Conservation (phyloP, 2,113 vertebrate species). For the Andinoacara biseriatus region DNA sequence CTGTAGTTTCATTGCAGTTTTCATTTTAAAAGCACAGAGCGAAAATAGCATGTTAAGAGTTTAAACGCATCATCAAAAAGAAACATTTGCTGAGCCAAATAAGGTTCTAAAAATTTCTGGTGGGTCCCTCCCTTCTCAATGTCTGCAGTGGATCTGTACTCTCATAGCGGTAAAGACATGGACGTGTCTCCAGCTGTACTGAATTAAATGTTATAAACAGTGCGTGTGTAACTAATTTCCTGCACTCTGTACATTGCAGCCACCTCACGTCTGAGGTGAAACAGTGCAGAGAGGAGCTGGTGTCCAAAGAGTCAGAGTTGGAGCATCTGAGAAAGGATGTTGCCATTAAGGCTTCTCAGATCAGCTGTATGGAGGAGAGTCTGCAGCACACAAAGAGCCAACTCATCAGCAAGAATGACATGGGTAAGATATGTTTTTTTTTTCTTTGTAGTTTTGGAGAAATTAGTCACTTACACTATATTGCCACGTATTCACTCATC, state of each 20-base stretch:
- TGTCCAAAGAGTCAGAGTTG: constrained; percentile 83
- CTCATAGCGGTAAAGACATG: constrained; percentile 53
- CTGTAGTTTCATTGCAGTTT: neutral
- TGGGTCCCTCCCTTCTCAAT: neutral
- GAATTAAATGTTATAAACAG: neutral
- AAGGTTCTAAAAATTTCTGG: neutral
- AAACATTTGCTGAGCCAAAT: neutral
- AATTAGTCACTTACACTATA: too few species aligned
- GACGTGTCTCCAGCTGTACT: neutral
- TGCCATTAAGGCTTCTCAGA: constrained; percentile 78
- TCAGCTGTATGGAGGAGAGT: constrained; percentile 81
- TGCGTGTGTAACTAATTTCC: rapidly evolving
- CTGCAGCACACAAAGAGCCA: constrained; percentile 82
- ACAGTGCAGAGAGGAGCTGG: constrained; percentile 82
- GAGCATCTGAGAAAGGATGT: constrained; percentile 81
- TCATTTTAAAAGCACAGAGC: neutral
- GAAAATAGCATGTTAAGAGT: neutral
- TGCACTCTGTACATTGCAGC: constrained; percentile 63
- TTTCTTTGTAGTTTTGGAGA: neutral
- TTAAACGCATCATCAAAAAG: neutral
- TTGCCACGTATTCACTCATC: too few species aligned
- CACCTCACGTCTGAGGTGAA: constrained; percentile 83
- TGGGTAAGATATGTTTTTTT: constrained; percentile 70
- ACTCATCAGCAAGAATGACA: constrained; percentile 82
- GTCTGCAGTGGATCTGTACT: constrained; percentile 44